Evolutionary conservation across 2,888 invertebrate genomes (phyloP), one percentile per base, ranked within the genome.

Genomic region (Coenonympha glycerion): DNA sequence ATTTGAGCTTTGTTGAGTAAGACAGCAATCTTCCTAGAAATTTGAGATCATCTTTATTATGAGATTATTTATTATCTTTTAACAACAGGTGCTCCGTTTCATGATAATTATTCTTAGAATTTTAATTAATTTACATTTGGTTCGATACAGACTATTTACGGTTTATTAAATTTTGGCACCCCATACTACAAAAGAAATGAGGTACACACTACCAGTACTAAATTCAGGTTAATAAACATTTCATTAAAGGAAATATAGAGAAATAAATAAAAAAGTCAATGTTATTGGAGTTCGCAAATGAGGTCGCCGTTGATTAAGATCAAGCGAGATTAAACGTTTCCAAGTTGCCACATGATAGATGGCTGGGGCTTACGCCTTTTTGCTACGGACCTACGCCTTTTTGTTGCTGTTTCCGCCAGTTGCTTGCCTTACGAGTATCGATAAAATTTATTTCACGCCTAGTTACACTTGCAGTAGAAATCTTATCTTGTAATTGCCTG

Each of bases 271-370:
- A 42, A 51, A 44, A 47, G 59, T 55, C 54, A 56, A 56, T 62
- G 64, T 57, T 62, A 54, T 50, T 57, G 57, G 56, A 64, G 66
- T 66, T 68, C 52, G 66, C 68, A 73, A 78, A 74, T 75, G 65
- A 69, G 70, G 69, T 71, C 68, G 69, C 73, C 73, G 69, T 79
- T 82, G 79, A 82, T 82, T 82, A 79, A 79, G 79, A 80, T 79
- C 62, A 65, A 66, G 68, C 61, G 71, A 79, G 79, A 82, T 82
- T 80, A 81, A 79, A 73, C 69, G 74, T 64, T 77, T 73, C 70
- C 71, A 68, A 63, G 61, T 65, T 62, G 60, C 64, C 60, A 51
- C 64, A 69, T 80, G 78, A 79, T 76, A 72, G 73, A 81, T 79
- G 75, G 68, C 71, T 70, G 64, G 69, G 58, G 60, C 60, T 57